Evolutionary conservation across 2,888 invertebrate genomes (phyloP), one percentile per base, ranked within the genome.

Genomic region (Diogma glabrata): DNA sequence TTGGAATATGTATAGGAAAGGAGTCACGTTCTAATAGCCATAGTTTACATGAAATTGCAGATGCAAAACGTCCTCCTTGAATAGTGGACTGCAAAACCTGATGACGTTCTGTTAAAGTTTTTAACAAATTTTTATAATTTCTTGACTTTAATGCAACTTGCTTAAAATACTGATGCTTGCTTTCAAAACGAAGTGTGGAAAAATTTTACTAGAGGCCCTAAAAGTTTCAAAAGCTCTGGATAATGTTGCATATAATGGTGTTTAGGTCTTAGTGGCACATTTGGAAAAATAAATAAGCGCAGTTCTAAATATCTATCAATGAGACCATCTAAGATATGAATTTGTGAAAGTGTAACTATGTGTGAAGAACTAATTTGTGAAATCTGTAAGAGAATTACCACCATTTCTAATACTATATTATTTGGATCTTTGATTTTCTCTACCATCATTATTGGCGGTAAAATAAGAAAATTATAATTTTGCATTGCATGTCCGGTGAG

Each of bases 171-270:
- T n/a, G n/a, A n/a, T n/a, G n/a, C n/a, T n/a, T 28, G 28, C 28
- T 28, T 28, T 28, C 28, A 28, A 28, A 28, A 28, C 28, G 28
- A 28, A 28, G 10, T 9, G 28, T 28, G 28, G 28, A 28, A 28
- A n/a, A 2, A 28, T 28, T 28, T 28, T 10, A 28, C 28, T 28
- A 28, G n/a, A n/a, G n/a, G n/a, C n/a, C n/a, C n/a, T n/a, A n/a
- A n/a, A n/a, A n/a, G n/a, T n/a, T n/a, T n/a, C n/a, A n/a, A 28
- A 9, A 56, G 28, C 10, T 53, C 50, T 14, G 53, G 52, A 46
- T 56, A 56, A 43, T 56, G 56, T 8, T 8, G 47, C 14, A 56
- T 17, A 23, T 49, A 56, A 50, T 55, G 56, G 47, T 56, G 55
- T 48, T 56, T 56, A 24, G 56, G 56, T 28, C 53, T 40, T 33